Base-by-base conservation (phyloP, 2,888 invertebrate genomes). In the Adela reaumurella region DNA sequence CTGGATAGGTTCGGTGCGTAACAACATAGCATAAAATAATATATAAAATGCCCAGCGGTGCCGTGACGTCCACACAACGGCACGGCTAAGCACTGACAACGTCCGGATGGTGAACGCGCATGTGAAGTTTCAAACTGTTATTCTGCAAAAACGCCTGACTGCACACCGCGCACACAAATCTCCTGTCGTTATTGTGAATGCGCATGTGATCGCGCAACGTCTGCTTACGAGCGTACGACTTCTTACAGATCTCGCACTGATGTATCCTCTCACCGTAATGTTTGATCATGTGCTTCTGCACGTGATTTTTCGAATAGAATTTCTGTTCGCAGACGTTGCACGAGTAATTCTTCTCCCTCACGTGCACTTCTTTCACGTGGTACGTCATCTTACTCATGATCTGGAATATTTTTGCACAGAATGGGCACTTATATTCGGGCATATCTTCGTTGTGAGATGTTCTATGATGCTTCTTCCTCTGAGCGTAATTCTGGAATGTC, bases 271-370 rank as follows among this genome's bases (percentile, higher is more conserved):
- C 77, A 0, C 81, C 81, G 0, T 67, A 67, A 57, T 82, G 82
- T 20, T 71, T 77, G 1, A 80, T 56, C 74, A 81, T 78, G 47
- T 83, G 83, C 19, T 78, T 76, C 24, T 76, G 72, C 0, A 83
- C 67, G 43, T 76, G 78, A 0, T 74, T 73, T 3, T 65, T 70
- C 0, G 80, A 79, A 48, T 80, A 82, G 53, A 83, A 83, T 49
- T 66, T 70, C 41, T 72, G 72, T 0, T 76, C 81, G 50, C 82
- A 83, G 51, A 81, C 61, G 0, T 68, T 55, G 46, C 82, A 83
- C 0, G 68, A 52, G 45, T 68, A 81, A 46, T 77, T 71, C 56
- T 68, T 74, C 57, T 77, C 78, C 2, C 64, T 63, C 0, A 76
- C 59, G 48, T 82, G 82, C 0, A 81, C 76, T 42, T 71, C 70